A percentile compares a stretch with the other conserved stretches of the same genome.
Conservation (phyloP, 2,888 invertebrate species). For the Rapana venosa region DNA sequence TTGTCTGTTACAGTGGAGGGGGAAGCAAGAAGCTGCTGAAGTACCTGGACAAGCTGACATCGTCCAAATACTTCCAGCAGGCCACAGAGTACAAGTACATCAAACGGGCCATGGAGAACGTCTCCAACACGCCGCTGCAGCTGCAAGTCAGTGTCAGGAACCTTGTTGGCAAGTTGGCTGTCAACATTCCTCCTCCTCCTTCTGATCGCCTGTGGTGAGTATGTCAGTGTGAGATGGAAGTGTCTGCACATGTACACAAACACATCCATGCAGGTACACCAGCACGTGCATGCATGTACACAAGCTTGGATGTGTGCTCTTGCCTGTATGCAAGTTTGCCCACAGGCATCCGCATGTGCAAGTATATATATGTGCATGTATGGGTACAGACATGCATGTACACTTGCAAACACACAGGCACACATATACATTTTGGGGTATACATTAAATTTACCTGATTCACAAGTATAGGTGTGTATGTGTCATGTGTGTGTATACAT, state of each 20-base stretch:
- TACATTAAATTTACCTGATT: no score
- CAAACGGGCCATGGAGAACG: conserved; percentile 90
- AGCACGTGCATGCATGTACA: no score
- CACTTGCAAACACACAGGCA: no score
- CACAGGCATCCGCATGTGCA: not conserved
- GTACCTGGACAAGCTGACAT: conserved; percentile 91
- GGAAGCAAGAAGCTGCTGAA: conserved; percentile 85
- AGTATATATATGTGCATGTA: not conserved
- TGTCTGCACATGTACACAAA: no score
- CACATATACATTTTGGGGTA: no score
- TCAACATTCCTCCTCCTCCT: conserved; percentile 93
- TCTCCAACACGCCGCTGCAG: conserved; percentile 92
- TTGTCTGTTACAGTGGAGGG: conserved; percentile 45
- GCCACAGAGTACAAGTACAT: conserved; percentile 92
- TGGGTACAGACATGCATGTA: no score
- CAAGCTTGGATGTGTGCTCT: no score
- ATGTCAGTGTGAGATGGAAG: not conserved
- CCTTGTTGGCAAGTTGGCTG: conserved; percentile 87
- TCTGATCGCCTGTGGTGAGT: conserved; percentile 88
- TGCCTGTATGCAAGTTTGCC: not conserved
- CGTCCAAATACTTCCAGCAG: conserved; percentile 91
- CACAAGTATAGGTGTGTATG: no score
- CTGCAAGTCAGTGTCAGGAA: conserved; percentile 89
- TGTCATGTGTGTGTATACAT: no score
- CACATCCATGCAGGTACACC: no score